Conservation (phyloP, 2,113 vertebrate genomes). For the Petrocephalus zakoni region DNA sequence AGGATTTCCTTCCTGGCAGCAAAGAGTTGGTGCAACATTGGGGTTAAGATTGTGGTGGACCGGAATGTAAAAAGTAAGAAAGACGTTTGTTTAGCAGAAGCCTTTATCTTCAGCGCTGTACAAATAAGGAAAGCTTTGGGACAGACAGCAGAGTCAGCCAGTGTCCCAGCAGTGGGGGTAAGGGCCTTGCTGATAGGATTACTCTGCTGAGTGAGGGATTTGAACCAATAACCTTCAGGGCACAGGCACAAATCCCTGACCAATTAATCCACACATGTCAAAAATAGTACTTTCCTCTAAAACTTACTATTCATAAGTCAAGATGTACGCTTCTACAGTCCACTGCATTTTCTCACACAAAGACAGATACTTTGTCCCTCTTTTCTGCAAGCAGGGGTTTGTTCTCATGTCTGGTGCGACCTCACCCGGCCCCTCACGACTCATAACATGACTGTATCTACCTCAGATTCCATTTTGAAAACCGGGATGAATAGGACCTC, state of each 20-base stretch:
- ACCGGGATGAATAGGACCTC: not conserved
- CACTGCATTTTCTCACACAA: not conserved
- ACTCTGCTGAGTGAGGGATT: not conserved
- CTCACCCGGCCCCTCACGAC: not conserved
- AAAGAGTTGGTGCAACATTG: not conserved
- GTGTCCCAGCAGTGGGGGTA: not conserved
- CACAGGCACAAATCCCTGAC: not conserved
- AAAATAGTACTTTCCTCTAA: not conserved
- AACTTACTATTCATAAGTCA: not conserved
- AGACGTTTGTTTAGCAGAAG: not conserved
- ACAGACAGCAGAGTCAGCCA: not conserved
- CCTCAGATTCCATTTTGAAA: not conserved
- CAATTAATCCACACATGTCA: not conserved
- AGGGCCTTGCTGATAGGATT: not conserved
- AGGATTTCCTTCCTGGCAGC: slow-evolving; percentile 78
- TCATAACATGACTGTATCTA: not conserved
- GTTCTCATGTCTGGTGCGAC: not conserved
- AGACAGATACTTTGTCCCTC: not conserved
- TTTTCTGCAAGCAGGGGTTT: not conserved
- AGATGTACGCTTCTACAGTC: not conserved
- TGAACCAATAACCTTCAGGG: not conserved
- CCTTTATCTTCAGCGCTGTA: not conserved
- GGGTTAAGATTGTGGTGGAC: not conserved
- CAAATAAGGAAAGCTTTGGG: not conserved
- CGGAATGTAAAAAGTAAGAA: not conserved